phyloP scores from a whole-genome alignment of 2,888 invertebrate genomes.

The Caprella mutica region DNA sequence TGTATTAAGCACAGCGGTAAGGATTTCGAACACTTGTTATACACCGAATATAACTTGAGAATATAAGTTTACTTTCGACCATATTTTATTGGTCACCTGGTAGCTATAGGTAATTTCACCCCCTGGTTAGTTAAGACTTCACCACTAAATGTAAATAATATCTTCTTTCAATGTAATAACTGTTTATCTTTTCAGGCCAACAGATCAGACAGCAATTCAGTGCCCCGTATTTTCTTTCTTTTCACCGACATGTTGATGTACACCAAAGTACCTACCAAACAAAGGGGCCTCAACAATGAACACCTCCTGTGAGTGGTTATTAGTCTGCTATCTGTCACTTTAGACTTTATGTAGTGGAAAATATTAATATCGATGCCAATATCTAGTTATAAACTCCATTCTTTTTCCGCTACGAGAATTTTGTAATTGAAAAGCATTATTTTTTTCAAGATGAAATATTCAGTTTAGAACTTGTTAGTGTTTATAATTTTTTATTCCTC shows the following conservation, averaged over 20 bases:
- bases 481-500: neutral
- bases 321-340: too few relatives aligned
- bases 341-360: too few relatives aligned
- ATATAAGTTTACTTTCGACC: too few relatives aligned
- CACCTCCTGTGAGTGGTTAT: too few relatives aligned
- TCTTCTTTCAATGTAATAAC: neutral
- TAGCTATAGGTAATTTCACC: too few relatives aligned
- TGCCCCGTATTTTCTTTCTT: slow-evolving; percentile 55
- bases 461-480: neutral
- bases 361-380: too few relatives aligned
- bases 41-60: too few relatives aligned
- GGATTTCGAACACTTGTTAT: too few relatives aligned
- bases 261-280: slow-evolving; percentile 48
- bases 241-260: slow-evolving; percentile 63
- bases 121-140: neutral
- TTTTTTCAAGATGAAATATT: neutral
- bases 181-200: slow-evolving; percentile 14
- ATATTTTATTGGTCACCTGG: too few relatives aligned
- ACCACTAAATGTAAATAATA: neutral
- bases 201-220: slow-evolving; percentile 35
- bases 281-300: too few relatives aligned
- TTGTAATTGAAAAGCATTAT: neutral
- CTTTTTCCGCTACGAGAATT: neutral
- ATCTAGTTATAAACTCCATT: too few relatives aligned
- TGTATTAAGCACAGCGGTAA: too few relatives aligned